Evolutionary conservation across 2,797 vertebrate genomes (phyloP).

Genomic region (Pitangus sulphuratus): DNA sequence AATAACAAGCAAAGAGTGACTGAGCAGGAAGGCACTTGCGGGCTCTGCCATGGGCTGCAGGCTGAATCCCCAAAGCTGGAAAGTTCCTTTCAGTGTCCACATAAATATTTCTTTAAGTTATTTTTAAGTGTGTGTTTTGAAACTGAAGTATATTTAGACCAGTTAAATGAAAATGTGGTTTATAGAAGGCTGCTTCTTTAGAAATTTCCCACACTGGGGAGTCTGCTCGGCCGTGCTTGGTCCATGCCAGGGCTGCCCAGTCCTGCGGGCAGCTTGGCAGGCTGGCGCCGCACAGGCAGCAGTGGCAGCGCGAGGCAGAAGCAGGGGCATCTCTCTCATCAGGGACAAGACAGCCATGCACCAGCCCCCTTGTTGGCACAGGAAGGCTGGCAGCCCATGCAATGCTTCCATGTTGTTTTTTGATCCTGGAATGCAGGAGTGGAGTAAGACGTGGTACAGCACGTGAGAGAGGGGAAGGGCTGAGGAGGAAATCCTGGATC

Average conservation of each 20-base stretch:
- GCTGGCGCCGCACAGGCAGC: accelerated
- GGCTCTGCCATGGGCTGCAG: constrained; percentile 18
- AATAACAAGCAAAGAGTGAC: neutral
- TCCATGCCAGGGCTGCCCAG: neutral
- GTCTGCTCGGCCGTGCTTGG: neutral
- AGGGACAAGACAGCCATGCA: accelerated
- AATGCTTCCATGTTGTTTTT: neutral
- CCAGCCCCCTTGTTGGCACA: neutral
- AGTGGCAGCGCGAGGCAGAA: accelerated
- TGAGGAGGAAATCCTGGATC: neutral
- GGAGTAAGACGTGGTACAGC: neutral
- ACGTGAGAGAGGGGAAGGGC: neutral
- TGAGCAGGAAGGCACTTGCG: constrained; percentile 29
- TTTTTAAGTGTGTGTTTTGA: constrained; percentile 70
- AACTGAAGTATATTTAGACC: constrained; percentile 69
- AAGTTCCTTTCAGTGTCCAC: constrained; percentile 34
- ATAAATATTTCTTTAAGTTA: constrained; percentile 72
- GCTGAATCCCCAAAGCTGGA: constrained; percentile 45
- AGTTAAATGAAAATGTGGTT: constrained; percentile 62
- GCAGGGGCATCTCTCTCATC: neutral
- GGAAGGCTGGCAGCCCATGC: neutral
- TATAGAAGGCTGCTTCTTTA: constrained; percentile 24
- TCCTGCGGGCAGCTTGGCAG: neutral
- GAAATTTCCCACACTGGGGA: constrained; percentile 66
- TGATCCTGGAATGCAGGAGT: neutral